Base-by-base conservation (phyloP, 2,888 invertebrate species). In the Phanerotoma sp. region DNA sequence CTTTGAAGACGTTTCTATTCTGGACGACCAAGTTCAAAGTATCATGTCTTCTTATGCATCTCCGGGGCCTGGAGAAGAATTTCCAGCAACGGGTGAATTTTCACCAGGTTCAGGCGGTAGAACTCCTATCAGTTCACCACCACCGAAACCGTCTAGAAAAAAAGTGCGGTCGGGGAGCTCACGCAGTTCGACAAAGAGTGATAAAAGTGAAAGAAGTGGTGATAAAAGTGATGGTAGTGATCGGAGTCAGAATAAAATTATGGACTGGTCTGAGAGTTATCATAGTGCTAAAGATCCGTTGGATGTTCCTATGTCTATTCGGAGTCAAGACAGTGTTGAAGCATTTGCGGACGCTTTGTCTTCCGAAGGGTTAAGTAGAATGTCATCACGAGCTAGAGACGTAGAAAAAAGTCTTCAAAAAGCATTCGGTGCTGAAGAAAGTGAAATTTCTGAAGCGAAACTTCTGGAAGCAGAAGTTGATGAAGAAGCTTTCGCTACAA, bases 1-100 rank as follows among this genome's bases (percentile, higher is more conserved):
- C 62, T 80, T 93, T 58, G 93, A 93, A 72, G 93, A 93, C 66
- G 86, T 91, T 56, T 92, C 93, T 0, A 86, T 91, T 51, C 85
- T 86, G 35, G 91, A 92, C 69, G 89, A 91, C 68, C 84, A 84
- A 45, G 78, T 53, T 82, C 84, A 67, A 35, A 59, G 62, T n/a
- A 45, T 62, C 6, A 55, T 55, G 11, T 63, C 61, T 2, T 69
- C 69, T 0, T 66, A 66, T 7, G 68, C 66, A 10, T 74, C 69
- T 7, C 74, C 67, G 2, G 68, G 57, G 1, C 60, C 52, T 13
- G 60, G 42, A 2, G 65, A 62, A 42, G 60, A 61, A 25, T 25
- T 9, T 25, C 2, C 9, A 25, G 25, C n/a, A n/a, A n/a, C n/a
- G n/a, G n/a, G n/a, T n/a, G n/a, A n/a, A n/a, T n/a, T n/a, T n/a